Conservation (phyloP, 2,797 vertebrate genomes). For the Cephalopachus bancanus region DNA sequence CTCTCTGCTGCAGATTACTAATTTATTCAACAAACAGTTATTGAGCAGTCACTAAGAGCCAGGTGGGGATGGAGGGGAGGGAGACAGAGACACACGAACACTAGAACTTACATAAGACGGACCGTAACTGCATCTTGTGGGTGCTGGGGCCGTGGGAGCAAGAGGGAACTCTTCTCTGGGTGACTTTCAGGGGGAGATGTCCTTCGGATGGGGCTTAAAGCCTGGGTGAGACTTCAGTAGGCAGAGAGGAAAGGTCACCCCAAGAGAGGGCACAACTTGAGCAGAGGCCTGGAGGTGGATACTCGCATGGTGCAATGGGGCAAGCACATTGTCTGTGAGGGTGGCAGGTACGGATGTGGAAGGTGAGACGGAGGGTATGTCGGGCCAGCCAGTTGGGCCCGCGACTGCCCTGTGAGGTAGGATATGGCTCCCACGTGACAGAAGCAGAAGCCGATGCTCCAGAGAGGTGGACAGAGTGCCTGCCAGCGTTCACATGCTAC, state of each 20-base stretch:
- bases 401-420: not conserved
- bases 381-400: not conserved
- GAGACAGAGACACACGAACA: not conserved
- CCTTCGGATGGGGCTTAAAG: not conserved
- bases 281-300: not conserved
- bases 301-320: not conserved
- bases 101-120: not conserved
- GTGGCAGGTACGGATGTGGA: not conserved
- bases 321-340: not conserved
- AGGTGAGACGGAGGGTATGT: rapidly evolving
- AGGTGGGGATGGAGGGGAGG: no score
- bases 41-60: not conserved
- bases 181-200: not conserved
- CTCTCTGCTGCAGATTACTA: not conserved
- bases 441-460: not conserved
- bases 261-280: not conserved
- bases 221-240: not conserved
- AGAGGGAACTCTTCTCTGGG: not conserved
- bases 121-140: not conserved
- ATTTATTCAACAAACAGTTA: conserved; percentile 37
- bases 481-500: not conserved
- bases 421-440: not conserved
- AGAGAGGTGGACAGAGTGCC: not conserved
- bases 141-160: not conserved
- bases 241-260: not conserved